phyloP scores from a whole-genome alignment of 2,113 vertebrate species.

The Percopsis transmontana region DNA sequence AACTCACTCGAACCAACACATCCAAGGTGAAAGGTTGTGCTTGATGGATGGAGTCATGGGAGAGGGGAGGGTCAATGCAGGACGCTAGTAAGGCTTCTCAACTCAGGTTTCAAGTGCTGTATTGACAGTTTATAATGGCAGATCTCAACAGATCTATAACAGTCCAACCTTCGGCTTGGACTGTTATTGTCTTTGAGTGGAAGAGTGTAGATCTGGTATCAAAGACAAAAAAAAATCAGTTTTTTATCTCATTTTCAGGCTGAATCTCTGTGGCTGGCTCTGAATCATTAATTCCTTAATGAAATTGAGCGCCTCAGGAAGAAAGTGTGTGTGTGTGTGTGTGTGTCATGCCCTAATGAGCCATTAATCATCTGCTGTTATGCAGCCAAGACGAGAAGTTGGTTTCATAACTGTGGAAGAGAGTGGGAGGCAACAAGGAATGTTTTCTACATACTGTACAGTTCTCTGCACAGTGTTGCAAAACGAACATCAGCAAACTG shows the following conservation, averaged over 20 bases:
- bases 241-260: conserved; percentile 17
- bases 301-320: conserved; percentile 29
- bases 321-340: conserved; percentile 22
- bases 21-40: conserved; percentile 54
- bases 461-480: conserved; percentile 8
- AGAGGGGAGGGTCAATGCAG: conserved; percentile 43
- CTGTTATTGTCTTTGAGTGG: not conserved
- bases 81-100: conserved; percentile 45
- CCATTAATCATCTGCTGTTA: conserved; percentile 50
- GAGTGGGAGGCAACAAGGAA: conserved; percentile 51
- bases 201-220: conserved; percentile 9
- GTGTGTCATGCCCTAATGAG: conserved; percentile 28
- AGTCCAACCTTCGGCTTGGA: not conserved
- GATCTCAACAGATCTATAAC: not conserved
- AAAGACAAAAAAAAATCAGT: not conserved
- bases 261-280: conserved; percentile 12
- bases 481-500: not conserved
- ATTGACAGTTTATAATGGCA: conserved; percentile 27
- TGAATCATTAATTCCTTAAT: conserved; percentile 35
- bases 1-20: conserved; percentile 46
- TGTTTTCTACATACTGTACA: conserved; percentile 33
- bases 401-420: conserved; percentile 41
- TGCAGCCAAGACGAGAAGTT: conserved; percentile 31
- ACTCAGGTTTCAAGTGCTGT: conserved; percentile 48
- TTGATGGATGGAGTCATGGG: conserved; percentile 60